A percentile compares a stretch with the other conserved stretches of the same genome.
These are phyloP conservation scores for Orthosia gracilis DNA, from an alignment of 2,888 invertebrate species.

Conservation along the genomic window DNA sequence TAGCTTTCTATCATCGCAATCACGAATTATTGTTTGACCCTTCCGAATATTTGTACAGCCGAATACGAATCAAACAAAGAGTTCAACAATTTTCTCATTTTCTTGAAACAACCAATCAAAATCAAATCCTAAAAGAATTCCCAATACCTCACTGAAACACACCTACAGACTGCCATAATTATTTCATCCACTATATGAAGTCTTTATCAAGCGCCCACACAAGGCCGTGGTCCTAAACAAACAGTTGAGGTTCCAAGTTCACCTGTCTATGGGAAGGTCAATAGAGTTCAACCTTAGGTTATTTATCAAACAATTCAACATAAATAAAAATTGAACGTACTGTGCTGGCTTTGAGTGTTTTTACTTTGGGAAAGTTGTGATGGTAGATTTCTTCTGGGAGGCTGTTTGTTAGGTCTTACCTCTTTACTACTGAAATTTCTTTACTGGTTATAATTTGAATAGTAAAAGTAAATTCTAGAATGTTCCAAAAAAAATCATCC, in stretches of 20 bases:
- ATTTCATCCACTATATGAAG: slow-evolving; percentile 36
- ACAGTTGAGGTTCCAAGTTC: slow-evolving; percentile 40
- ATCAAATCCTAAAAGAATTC: neutral
- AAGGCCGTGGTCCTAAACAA: slow-evolving; percentile 37
- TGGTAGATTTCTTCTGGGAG: neutral
- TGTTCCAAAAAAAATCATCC: too few relatives aligned
- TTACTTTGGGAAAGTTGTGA: neutral
- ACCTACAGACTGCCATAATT: slow-evolving; percentile 2
- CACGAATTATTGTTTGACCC: neutral
- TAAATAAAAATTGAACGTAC: neutral
- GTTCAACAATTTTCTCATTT: neutral
- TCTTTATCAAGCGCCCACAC: slow-evolving; percentile 29
- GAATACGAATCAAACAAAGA: neutral
- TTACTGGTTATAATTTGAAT: neutral
- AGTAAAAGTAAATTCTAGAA: too few relatives aligned
- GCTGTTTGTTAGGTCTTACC: neutral
- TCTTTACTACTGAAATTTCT: neutral
- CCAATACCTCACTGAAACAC: neutral
- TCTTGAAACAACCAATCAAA: neutral
- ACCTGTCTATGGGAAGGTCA: slow-evolving; percentile 35
- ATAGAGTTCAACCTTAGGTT: slow-evolving; percentile 6
- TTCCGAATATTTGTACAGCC: neutral
- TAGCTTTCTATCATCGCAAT: too few relatives aligned
- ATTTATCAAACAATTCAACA: slow-evolving; percentile 28
- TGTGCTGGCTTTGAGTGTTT: slow-evolving; percentile 12